phyloP scores from a whole-genome alignment of 2,888 invertebrate genomes.

The Macrophya alboannulata region DNA sequence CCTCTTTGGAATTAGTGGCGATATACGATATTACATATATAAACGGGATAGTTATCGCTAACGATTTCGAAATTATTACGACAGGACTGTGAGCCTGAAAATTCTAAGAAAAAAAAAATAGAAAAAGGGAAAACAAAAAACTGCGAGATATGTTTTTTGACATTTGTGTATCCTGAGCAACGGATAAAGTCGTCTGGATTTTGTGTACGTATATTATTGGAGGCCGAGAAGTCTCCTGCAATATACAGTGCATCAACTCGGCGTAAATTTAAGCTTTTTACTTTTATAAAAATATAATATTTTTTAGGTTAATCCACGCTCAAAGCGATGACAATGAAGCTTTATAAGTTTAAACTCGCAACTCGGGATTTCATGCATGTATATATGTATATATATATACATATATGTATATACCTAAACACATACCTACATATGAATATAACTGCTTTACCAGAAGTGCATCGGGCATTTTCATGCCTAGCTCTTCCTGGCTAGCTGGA shows the following conservation, averaged over 20 bases:
- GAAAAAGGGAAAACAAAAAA: not conserved
- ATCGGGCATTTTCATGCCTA: conserved; percentile 32
- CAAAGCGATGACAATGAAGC: conserved; percentile 67
- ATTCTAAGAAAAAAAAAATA: not conserved
- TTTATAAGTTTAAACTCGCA: conserved; percentile 65
- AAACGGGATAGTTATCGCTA: not conserved
- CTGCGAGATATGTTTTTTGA: not conserved
- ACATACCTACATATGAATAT: conserved; percentile 39
- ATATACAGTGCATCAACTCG: conserved; percentile 58
- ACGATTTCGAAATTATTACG: not conserved
- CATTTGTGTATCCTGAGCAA: no score
- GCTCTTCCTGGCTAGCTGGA: conserved; percentile 21
- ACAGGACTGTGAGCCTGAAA: not conserved
- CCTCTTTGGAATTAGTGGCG: conserved; percentile 19
- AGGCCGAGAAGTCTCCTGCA: not conserved
- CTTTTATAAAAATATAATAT: conserved; percentile 67
- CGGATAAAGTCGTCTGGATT: not conserved
- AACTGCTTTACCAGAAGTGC: conserved; percentile 39
- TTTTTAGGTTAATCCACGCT: conserved; percentile 65
- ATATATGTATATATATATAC: not conserved
- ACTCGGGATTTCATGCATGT: conserved; percentile 28
- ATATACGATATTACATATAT: conserved; percentile 42
- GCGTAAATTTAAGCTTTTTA: conserved; percentile 61
- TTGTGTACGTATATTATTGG: conserved; percentile 24
- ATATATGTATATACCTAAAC: not conserved